A percentile compares a stretch with the other conserved stretches of the same genome.
Conservation (phyloP, 2,888 invertebrate species). For the Erpobdella octoculata region DNA sequence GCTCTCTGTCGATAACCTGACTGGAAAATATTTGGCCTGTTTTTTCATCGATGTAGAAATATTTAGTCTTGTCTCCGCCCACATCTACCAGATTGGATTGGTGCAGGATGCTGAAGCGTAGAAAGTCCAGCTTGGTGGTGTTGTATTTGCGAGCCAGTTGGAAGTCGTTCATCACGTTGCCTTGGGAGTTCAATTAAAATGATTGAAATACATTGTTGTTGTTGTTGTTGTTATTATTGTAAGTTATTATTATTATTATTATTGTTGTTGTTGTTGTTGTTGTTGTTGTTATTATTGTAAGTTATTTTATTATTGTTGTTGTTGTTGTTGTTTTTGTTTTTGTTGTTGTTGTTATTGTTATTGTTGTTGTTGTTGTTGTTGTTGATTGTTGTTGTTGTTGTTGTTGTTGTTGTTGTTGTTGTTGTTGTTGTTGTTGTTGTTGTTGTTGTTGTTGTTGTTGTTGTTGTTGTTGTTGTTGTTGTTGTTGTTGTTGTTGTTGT, state of each 20-base stretch:
- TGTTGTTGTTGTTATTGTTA: background rate
- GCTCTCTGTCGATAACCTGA: conserved; percentile 11
- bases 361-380: background rate
- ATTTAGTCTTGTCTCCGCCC: background rate
- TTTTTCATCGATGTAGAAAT: conserved; percentile 10
- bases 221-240: background rate
- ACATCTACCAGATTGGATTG: background rate
- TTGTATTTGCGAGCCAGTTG: background rate
- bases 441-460: too few species aligned
- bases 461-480: too few species aligned
- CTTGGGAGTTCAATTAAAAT: background rate
- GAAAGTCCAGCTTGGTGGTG: background rate
- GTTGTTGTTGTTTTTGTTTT: background rate
- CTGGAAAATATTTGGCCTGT: background rate
- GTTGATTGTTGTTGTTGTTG: background rate
- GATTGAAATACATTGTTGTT: background rate
- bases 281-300: background rate
- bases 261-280: background rate
- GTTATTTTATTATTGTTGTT: background rate
- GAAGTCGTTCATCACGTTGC: background rate
- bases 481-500: too few species aligned
- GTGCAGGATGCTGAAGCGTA: background rate
- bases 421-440: too few species aligned
- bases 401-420: background rate
- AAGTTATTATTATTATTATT: too few species aligned